These are phyloP conservation scores for Lontra canadensis DNA, from an alignment of 2,113 vertebrate species.

Conservation along the genomic window DNA sequence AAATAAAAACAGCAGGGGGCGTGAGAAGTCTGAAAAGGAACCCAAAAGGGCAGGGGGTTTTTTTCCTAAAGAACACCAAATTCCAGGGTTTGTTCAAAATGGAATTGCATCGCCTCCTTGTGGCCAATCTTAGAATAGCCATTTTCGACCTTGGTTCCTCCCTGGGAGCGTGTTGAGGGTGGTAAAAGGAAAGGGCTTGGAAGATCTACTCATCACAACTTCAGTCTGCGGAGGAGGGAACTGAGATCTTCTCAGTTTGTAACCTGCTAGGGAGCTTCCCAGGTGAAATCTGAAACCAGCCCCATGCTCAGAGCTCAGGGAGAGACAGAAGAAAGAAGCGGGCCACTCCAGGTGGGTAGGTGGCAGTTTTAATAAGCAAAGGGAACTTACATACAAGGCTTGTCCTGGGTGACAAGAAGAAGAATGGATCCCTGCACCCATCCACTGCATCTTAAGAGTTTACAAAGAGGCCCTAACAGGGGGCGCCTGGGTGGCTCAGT, in stretches of 20 bases:
- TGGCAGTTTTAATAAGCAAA: background rate
- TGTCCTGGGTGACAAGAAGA: background rate
- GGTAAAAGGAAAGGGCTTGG: background rate
- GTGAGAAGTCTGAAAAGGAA: background rate
- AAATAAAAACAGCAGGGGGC: background rate
- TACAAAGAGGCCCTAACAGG: background rate
- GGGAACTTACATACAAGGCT: background rate
- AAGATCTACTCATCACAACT: background rate
- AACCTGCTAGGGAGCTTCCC: background rate
- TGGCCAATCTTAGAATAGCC: background rate
- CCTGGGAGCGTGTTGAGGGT: background rate
- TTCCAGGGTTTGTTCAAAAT: background rate
- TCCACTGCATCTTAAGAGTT: background rate
- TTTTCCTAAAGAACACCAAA: background rate
- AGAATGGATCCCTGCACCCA: background rate
- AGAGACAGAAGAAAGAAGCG: background rate
- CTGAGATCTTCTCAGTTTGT: background rate
- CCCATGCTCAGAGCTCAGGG: background rate
- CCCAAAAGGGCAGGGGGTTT: background rate
- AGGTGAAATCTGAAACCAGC: background rate
- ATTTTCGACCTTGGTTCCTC: accelerated
- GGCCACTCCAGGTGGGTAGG: background rate
- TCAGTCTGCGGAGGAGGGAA: background rate
- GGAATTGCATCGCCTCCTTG: background rate
- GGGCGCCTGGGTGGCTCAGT: no score